Base-by-base conservation (phyloP, 2,888 invertebrate species). In the Drosophila engyochracea region DNA sequence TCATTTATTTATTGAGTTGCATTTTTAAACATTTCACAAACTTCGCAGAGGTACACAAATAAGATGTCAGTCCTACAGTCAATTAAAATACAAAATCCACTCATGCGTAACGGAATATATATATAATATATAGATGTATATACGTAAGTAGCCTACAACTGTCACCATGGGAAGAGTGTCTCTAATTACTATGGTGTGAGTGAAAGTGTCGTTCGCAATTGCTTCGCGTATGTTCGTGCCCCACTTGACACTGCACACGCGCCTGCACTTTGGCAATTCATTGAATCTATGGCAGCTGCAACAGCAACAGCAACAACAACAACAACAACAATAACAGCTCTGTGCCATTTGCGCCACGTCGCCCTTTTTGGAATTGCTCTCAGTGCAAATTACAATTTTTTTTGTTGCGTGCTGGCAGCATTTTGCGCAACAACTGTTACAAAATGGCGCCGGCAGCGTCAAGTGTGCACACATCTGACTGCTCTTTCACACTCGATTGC, bases 161-260 rank as follows among this genome's bases (percentile, higher is more conserved):
- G 51, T 37, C 37, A 54, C 52, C 59, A 14, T 3, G 12, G 22
- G 16, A 28, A 37, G 14, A 35, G 39, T 22, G 37, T 25, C 6
- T 57, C 59, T 63, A 75, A 66, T 70, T 52, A 64, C 39, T 37
- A n/a, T 28, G 57, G 12, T 10, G 49, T 22, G 28, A 22, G 14
- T 22, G 16, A 74, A 61, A 59, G 57, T 63, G 69, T 59, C 70
- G 31, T 33, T 33, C 49, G 54, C 65, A 65, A 82, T 63, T 57
- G 59, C 61, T 63, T 74, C 74, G 82, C 66, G 79, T 67, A 86
- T 77, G 57, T 66, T 82, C 58, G 52, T 71, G 73, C 68, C 62
- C 52, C 54, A 61, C 68, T 74, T 63, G 70, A 72, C 66, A 55
- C 60, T 60, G 60, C 60, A 76, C 72, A 75, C 75, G 72, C 63